These are phyloP conservation scores for Vimba vimba DNA, from an alignment of 2,113 vertebrate species.

Conservation along the genomic window DNA sequence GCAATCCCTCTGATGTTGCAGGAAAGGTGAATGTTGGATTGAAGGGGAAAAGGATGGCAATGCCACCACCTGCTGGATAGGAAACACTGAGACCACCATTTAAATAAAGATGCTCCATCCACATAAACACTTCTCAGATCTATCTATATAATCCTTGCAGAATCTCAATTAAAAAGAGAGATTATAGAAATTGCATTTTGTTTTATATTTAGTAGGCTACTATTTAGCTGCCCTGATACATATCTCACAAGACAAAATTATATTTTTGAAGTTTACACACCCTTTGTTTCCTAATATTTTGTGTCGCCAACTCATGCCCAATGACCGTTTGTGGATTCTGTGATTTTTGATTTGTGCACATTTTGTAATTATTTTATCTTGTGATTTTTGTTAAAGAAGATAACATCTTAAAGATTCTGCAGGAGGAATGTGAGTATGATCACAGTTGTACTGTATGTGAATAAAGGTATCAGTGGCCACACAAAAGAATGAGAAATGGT, in stretches of 20 bases:
- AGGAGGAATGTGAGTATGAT: background rate
- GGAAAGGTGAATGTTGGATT: background rate
- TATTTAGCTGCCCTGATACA: background rate
- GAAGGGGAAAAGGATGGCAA: background rate
- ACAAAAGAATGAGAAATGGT: background rate
- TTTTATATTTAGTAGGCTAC: background rate
- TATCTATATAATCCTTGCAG: background rate
- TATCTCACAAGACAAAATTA: background rate
- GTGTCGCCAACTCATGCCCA: too few relatives aligned
- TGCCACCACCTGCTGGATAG: conserved; percentile 25
- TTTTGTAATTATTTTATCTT: background rate
- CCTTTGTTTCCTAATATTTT: background rate
- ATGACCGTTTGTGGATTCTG: background rate
- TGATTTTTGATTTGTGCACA: background rate
- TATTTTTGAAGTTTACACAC: background rate
- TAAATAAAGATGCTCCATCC: background rate
- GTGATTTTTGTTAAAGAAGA: background rate
- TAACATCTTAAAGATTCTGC: background rate
- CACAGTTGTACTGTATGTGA: background rate
- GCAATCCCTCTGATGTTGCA: background rate
- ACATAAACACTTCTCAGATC: background rate
- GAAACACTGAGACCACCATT: background rate
- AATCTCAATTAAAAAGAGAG: background rate
- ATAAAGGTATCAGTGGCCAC: background rate
- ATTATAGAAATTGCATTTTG: background rate